phyloP scores from a whole-genome alignment of 2,888 invertebrate species.

The Tillus elongatus region DNA sequence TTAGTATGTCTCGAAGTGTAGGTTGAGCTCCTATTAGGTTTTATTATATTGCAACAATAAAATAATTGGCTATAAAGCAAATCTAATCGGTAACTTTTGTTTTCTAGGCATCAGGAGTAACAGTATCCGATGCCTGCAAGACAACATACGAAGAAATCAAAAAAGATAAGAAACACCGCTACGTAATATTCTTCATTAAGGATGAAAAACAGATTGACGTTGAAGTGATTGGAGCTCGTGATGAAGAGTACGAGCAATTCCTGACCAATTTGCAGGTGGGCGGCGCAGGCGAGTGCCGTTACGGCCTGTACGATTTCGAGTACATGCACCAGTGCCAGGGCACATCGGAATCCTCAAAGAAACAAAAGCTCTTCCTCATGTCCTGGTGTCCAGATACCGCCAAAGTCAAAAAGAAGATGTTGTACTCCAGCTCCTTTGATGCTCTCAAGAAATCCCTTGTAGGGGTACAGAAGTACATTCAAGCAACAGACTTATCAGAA shows the following conservation, averaged over 20 bases:
- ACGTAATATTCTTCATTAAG: constrained; percentile 92
- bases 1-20: too few species aligned
- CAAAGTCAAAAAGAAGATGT: constrained; percentile 82
- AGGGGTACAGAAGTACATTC: constrained; percentile 95
- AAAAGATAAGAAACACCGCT: constrained; percentile 95
- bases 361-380: constrained; percentile 96
- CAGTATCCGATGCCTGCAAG: constrained; percentile 91
- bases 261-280: constrained; percentile 85
- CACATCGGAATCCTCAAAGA: constrained; percentile 93
- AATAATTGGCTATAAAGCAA: too few species aligned
- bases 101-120: constrained; percentile 88
- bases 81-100: too few species aligned
- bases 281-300: constrained; percentile 93
- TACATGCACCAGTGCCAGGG: constrained; percentile 97
- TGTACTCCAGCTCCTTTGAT: constrained; percentile 91
- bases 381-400: constrained; percentile 99
- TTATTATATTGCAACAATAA: too few species aligned
- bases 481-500: constrained; percentile 91
- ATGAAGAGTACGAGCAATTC: constrained; percentile 90
- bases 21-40: too few species aligned
- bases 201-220: constrained; percentile 95
- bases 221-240: constrained; percentile 81
- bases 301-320: constrained; percentile 96
- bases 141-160: constrained; percentile 94
- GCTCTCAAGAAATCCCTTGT: constrained; percentile 95